These are phyloP conservation scores for Drosophila triauraria DNA, from an alignment of 1,140 invertebrate species.

Conservation along the genomic window DNA sequence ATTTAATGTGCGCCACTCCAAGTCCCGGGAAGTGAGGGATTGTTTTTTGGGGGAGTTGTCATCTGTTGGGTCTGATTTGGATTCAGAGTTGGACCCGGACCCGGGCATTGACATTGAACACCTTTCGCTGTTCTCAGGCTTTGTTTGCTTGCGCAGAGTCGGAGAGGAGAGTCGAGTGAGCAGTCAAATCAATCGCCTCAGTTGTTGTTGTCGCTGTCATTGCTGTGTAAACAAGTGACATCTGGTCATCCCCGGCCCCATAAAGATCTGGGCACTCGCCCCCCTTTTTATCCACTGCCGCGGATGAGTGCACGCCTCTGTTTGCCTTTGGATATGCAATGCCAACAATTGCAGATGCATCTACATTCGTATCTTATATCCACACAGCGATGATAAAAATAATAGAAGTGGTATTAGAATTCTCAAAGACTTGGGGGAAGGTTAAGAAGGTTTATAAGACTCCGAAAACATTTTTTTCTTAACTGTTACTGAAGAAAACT, in stretches of 20 bases:
- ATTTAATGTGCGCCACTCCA: constrained; percentile 51
- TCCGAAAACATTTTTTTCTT: background rate
- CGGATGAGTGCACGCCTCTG: constrained; percentile 49
- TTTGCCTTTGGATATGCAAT: constrained; percentile 35
- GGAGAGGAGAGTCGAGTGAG: constrained; percentile 4
- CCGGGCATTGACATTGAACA: constrained; percentile 44
- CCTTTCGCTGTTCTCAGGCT: constrained; percentile 40
- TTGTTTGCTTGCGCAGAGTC: constrained; percentile 39
- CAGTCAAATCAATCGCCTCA: constrained; percentile 41
- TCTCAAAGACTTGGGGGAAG: background rate
- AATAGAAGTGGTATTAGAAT: constrained; percentile 21
- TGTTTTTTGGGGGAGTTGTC: constrained; percentile 16
- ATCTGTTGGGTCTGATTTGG: constrained; percentile 26
- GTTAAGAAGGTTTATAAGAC: background rate
- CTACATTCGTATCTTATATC: constrained; percentile 1
- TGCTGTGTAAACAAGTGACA: constrained; percentile 74
- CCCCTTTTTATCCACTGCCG: constrained; percentile 1
- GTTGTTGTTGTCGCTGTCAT: constrained; percentile 39
- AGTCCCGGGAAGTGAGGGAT: background rate
- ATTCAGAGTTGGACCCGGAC: background rate
- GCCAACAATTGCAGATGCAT: constrained; percentile 41
- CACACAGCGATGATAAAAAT: background rate
- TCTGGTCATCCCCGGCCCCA: constrained; percentile 46
- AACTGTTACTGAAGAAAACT: background rate
- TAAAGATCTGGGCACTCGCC: background rate